These are phyloP conservation scores for Carduelis carduelis DNA, from an alignment of 2,797 vertebrate species.

Conservation along the genomic window DNA sequence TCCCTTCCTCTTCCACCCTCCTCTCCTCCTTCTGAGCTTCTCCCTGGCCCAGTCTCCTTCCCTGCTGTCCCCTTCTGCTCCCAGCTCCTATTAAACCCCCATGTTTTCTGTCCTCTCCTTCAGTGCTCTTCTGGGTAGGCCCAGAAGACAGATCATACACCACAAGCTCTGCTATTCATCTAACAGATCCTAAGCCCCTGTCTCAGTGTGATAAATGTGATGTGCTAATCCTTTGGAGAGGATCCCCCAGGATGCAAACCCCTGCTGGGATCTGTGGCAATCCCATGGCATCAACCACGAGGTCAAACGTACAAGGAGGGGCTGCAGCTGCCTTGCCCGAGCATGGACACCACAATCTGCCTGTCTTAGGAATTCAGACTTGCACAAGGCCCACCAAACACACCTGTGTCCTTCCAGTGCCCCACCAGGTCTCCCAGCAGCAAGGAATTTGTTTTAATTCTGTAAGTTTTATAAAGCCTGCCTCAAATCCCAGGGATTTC, in stretches of 20 bases:
- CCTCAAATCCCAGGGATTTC: background rate
- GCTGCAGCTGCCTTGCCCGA: background rate
- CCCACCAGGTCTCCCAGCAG: background rate
- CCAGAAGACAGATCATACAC: background rate
- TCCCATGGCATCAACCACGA: accelerated
- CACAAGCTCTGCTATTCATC: background rate
- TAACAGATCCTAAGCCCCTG: background rate
- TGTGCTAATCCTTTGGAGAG: background rate
- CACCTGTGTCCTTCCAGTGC: background rate
- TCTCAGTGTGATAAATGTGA: background rate
- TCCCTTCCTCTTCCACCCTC: background rate
- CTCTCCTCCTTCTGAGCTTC: background rate
- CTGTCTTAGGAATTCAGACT: background rate
- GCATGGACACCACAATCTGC: accelerated
- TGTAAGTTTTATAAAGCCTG: background rate
- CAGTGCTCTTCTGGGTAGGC: background rate
- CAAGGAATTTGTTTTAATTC: background rate
- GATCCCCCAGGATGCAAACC: background rate
- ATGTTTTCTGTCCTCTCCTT: background rate
- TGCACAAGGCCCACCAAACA: background rate
- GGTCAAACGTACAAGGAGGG: accelerated
- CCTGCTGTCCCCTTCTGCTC: background rate
- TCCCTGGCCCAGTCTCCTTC: background rate
- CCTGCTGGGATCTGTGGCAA: background rate
- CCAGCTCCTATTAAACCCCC: background rate